Percentiles rank a stretch among this genome's conserved stretches.
Conservation (phyloP, 2,113 vertebrate species). For the Trinectes maculatus region DNA sequence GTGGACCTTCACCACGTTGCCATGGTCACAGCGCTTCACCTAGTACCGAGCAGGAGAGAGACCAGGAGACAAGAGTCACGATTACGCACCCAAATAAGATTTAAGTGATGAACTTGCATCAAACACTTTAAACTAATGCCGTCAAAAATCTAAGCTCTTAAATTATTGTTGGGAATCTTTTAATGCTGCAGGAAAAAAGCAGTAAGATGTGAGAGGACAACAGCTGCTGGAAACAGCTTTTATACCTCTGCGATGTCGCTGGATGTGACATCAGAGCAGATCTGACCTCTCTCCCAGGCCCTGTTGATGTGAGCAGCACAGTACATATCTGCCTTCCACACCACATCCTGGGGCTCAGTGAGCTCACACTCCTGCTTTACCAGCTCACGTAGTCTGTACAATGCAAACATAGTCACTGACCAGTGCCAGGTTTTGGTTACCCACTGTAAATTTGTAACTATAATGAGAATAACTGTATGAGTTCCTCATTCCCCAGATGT, state of each 20-base stretch:
- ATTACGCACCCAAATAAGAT: neutral
- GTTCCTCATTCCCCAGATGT: no score
- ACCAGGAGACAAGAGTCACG: neutral
- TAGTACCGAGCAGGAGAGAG: conserved; percentile 54
- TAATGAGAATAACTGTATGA: no score
- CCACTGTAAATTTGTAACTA: no score
- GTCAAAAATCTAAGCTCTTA: neutral
- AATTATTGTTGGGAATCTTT: no score
- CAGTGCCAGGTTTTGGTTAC: no score
- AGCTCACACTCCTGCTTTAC: conserved; percentile 80
- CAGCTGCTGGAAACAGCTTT: neutral
- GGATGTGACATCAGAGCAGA: conserved; percentile 79
- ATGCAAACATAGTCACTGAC: neutral
- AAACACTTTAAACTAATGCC: neutral
- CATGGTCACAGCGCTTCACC: conserved; percentile 90
- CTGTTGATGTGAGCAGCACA: conserved; percentile 84
- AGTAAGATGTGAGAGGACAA: no score
- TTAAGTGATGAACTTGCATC: neutral
- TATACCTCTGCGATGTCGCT: conserved; percentile 84
- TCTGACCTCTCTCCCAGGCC: conserved; percentile 88
- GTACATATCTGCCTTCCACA: conserved; percentile 85
- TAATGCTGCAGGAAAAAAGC: no score
- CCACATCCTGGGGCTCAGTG: conserved; percentile 69
- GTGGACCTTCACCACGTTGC: conserved; percentile 80
- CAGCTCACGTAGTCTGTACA: conserved; percentile 84